Base-by-base conservation (phyloP, 2,113 vertebrate genomes). In the Dromiciops gliroides region DNA sequence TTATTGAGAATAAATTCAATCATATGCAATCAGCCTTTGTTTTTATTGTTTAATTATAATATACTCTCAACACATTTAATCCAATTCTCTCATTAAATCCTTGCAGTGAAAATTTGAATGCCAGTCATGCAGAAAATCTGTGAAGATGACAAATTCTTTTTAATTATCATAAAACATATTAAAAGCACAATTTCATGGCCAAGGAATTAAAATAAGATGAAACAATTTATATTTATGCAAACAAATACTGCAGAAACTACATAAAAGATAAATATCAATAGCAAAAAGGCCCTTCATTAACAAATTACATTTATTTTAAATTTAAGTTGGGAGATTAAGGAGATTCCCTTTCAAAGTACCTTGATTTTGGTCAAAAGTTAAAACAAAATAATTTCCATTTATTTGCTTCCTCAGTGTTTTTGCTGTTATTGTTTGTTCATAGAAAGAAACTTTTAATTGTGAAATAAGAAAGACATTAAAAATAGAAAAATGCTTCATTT, bases 41-140 rank as follows among this genome's bases (percentile, higher is more conserved):
- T 95, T 95, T 48, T 91, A 56, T 94, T 97, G 25, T 94, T 90
- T 97, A 96, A 96, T 22, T 89, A 51, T 67, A 95, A 97, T 50
- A 48, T 97, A 48, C 48, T 51, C 96, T 94, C 97, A 95, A 95
- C 90, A 95, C 3, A 83, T 95, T 95, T 97, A 97, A 97, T 98
- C 95, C 91, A 94, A 96, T 96, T 90, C 4, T 91, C 51, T 97
- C 93, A 97, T 97, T 98, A 98, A 98, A 98, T 96, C 92, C 50
- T 91, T 9, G 0, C 0, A n/a, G 48, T 96, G 89, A 97, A 96
- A 93, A 24, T 60, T 96, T 95, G 95, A 94, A 92, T 95, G 95
- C 56, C 95, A 97, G 51, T 98, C 97, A 97, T 53, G 26, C 9
- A 96, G 93, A 97, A 97, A 95, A 91, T 50, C 47, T 24, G 88